Evolutionary conservation across 1,140 invertebrate species (phyloP), one percentile per base, ranked within the genome.

Genomic region (Atta colombica): DNA sequence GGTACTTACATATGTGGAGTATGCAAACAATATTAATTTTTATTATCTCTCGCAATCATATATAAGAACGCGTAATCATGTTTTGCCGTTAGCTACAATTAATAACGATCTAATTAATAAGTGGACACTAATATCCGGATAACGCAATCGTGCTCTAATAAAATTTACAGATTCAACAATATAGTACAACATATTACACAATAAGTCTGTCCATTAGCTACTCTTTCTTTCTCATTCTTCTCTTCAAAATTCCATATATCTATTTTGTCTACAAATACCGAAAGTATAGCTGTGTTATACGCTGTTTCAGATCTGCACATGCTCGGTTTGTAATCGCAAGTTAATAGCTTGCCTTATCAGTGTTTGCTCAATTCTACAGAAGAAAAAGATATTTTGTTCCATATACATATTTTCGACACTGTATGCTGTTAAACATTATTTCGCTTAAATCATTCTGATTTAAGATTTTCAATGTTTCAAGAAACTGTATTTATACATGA

Each of bases 11-110:
- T 71, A 2, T 25, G 25, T 31, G 60, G n/a, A 51, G 8, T 51
- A 6, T 90, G 66, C 39, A 61, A 58, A 61, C 89, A 91, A 93
- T 89, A 91, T 92, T 81, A 89, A 80, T 91, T 92, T 82, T 93
- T 93, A 93, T 93, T 92, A 77, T 90, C 72, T 91, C 87, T 92
- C 90, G 55, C 82, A 88, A 87, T 88, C 89, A 90, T 88, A 93
- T 80, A 93, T 80, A 90, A 88, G 82, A 90, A 80, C 87, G 90
- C 87, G 71, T 85, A 90, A 89, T 78, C 90, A 88, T 84, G 72
- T 90, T 87, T 87, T 88, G 89, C 77, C 75, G 80, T 90, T 87
- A 91, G 71, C 61, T 89, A 92, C 77, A 75, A 91, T 89, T 84
- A 85, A 90, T 88, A 87, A 87, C 69, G 85, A 88, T 89, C 75